Conservation (phyloP, 2,113 vertebrate genomes). For the Crypturellus undulatus region DNA sequence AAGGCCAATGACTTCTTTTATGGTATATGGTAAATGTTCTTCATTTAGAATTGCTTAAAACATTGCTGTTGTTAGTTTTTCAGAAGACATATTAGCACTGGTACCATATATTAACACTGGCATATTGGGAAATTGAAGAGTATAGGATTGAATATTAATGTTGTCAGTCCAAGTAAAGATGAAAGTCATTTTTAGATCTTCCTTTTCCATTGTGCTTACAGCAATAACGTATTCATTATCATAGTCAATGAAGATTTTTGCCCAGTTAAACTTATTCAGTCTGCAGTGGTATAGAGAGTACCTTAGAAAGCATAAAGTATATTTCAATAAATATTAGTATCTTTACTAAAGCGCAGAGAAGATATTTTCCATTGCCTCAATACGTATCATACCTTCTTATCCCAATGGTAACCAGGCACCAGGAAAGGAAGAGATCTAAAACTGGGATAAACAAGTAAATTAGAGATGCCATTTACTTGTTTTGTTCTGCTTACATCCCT, state of each 20-base stretch:
- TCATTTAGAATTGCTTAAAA: conserved; percentile 51
- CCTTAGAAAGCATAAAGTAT: conserved; percentile 53
- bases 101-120: not conserved
- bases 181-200: conserved; percentile 58
- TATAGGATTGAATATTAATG: conserved; percentile 59
- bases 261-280: conserved; percentile 45
- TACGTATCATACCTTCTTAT: conserved; percentile 43
- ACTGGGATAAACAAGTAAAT: conserved; percentile 55
- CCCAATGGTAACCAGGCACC: conserved; percentile 56
- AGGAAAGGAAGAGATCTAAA: conserved; percentile 54
- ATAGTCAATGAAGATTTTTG: conserved; percentile 30
- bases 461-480: conserved; percentile 24
- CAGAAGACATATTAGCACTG: conserved; percentile 7
- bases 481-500: conserved; percentile 13
- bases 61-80: conserved; percentile 28
- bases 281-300: conserved; percentile 23
- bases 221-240: conserved; percentile 67
- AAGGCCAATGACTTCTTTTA: conserved; percentile 20
- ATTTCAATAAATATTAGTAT: conserved; percentile 70
- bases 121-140: conserved; percentile 13
- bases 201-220: conserved; percentile 55
- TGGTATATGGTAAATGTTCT: not conserved
- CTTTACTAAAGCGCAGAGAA: conserved; percentile 62
- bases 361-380: conserved; percentile 56
- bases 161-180: conserved; percentile 49